Conservation (phyloP, 2,888 invertebrate species). For the Oxystoma pomonae region DNA sequence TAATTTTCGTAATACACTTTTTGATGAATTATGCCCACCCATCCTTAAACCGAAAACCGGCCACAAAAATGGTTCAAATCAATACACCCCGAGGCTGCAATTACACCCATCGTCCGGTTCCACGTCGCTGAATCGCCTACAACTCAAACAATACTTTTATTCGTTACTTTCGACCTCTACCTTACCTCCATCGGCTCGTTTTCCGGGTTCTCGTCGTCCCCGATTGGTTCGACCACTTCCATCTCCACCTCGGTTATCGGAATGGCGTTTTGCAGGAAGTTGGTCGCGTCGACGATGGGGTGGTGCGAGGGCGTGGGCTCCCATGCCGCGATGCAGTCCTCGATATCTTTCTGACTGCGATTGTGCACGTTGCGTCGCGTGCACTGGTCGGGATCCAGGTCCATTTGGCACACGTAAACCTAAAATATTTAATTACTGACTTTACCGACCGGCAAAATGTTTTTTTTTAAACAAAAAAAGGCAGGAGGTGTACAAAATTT, state of each 20-base stretch:
- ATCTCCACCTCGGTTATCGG: slow-evolving; percentile 81
- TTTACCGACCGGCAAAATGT: too few species aligned
- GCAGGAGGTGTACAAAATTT: too few species aligned
- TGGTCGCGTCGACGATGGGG: slow-evolving; percentile 75
- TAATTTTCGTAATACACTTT: too few species aligned
- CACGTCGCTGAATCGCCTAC: neutral
- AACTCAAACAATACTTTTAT: neutral
- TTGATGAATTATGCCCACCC: too few species aligned
- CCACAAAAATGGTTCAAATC: neutral
- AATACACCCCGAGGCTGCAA: too few species aligned
- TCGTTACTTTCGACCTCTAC: neutral
- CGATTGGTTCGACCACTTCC: slow-evolving; percentile 53
- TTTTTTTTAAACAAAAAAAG: too few species aligned
- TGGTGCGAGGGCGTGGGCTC: slow-evolving; percentile 77
- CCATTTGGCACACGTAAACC: slow-evolving; percentile 90
- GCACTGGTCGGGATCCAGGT: slow-evolving; percentile 74
- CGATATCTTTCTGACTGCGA: slow-evolving; percentile 72
- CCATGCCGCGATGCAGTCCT: slow-evolving; percentile 67
- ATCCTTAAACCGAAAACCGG: too few species aligned
- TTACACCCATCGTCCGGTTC: too few species aligned
- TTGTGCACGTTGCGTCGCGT: slow-evolving; percentile 81
- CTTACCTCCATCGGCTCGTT: slow-evolving; percentile 47
- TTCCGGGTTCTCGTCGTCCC: slow-evolving; percentile 49
- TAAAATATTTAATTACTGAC: slow-evolving; percentile 45
- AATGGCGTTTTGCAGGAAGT: slow-evolving; percentile 77